Percentiles rank a stretch among this genome's conserved stretches.
These are phyloP conservation scores for Labia minor DNA, from an alignment of 2,888 invertebrate genomes.

Conservation along the genomic window DNA sequence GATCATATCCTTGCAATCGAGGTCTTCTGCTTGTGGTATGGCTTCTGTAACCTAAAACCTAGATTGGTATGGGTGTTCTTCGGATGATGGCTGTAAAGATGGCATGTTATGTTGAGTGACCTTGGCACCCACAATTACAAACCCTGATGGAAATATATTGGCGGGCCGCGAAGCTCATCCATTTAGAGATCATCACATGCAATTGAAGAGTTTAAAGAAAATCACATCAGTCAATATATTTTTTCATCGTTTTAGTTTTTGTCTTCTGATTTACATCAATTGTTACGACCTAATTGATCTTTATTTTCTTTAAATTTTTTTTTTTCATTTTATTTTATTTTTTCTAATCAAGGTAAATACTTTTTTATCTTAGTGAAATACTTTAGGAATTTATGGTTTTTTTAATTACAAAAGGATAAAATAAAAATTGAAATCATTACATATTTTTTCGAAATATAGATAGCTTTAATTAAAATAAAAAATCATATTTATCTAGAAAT, in stretches of 20 bases:
- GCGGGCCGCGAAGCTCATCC: neutral
- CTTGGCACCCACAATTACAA: neutral
- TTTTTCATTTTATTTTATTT: neutral
- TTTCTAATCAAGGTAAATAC: neutral
- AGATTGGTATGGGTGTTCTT: neutral
- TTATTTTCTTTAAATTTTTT: neutral
- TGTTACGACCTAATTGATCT: neutral
- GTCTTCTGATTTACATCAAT: neutral
- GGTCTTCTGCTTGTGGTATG: neutral
- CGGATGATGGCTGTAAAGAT: neutral
- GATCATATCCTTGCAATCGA: neutral
- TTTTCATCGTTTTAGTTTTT: slow-evolving; percentile 14
- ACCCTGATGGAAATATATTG: slow-evolving; percentile 8
- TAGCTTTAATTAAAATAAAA: too few relatives aligned
- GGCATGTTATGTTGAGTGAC: neutral
- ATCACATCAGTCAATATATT: neutral
- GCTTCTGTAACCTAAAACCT: neutral
- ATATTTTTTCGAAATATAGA: too few relatives aligned
- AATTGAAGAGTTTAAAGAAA: too few relatives aligned
- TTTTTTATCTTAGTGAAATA: neutral
- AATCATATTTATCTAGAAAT: too few relatives aligned
- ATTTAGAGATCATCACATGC: too few relatives aligned
- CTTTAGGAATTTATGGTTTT: too few relatives aligned
- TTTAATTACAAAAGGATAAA: too few relatives aligned
- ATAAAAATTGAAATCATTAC: too few relatives aligned